Evolutionary conservation across 1,140 invertebrate genomes (phyloP), one percentile per base, ranked within the genome.

Genomic region (Sycophaga agraensis): DNA sequence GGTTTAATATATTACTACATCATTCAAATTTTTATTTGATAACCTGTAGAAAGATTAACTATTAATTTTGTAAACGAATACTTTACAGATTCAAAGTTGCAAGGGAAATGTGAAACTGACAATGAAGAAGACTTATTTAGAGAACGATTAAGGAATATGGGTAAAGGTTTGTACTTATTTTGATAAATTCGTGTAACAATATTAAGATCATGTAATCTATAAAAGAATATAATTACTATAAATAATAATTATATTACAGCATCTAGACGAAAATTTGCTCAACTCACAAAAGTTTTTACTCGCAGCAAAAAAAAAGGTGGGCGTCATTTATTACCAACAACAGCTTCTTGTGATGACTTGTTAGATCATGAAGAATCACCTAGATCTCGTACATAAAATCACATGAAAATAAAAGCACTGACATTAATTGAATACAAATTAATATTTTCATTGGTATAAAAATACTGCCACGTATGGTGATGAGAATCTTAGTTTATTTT

Each of bases 121-220:
- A 57, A 60, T 3, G 85, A 86, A 59, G 91, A 92, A 78, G 90
- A 90, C 40, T 85, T 87, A 16, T 92, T 93, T 68, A 88, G 88
- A 74, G 90, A 93, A 79, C 86, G 90, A 71, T 78, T 94, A 21
- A 89, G 87, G 79, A 91, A 93, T 77, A 94, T 94, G 92, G 91
- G 92, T 21, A 92, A 93, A 87, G 78, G 89, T 90, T 53, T 3
- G n/a, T 24, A 16, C 4, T 39, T 35, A 14, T 22, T 6, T 21
- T 48, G 21, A 12, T 24, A 6, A 5, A 45, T 45, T 45, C 5
- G 12, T 22, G 22, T 45, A 31, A 31, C 28, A 31, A 31, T n/a
- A n/a, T n/a, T n/a, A n/a, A n/a, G n/a, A n/a, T n/a, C n/a, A 31
- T 39, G 37, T 24, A 45, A 40, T 24, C 14, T 24, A 40, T 24